Evolutionary conservation across 1,140 invertebrate genomes (phyloP).

Genomic region (Drosophila sechellia): DNA sequence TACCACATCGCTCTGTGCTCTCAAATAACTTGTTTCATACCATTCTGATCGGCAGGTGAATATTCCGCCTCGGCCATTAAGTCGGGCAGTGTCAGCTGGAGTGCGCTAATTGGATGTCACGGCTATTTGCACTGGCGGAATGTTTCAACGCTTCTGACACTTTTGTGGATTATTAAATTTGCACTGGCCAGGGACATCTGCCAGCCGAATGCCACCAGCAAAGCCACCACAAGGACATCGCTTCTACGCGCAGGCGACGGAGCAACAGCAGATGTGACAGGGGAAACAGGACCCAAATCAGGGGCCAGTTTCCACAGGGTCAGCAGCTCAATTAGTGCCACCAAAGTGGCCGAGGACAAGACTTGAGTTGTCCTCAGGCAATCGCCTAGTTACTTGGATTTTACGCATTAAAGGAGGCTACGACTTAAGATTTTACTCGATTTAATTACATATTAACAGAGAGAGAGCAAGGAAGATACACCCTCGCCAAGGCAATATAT

Average conservation of each 20-base stretch:
- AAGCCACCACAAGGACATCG: slow-evolving; percentile 22
- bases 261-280: background rate
- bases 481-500: slow-evolving; percentile 20
- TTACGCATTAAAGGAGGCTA: slow-evolving; percentile 21
- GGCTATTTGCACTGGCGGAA: slow-evolving; percentile 72
- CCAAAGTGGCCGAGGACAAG: slow-evolving; percentile 75
- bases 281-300: slow-evolving; percentile 27
- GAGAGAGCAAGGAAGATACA: background rate
- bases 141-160: slow-evolving; percentile 74
- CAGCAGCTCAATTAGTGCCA: slow-evolving; percentile 74
- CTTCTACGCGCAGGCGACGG: background rate
- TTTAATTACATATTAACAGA: slow-evolving; percentile 23
- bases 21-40: slow-evolving; percentile 23
- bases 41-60: slow-evolving; percentile 74
- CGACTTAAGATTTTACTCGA: slow-evolving; percentile 38
- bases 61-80: slow-evolving; percentile 84
- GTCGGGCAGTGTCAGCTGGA: slow-evolving; percentile 75
- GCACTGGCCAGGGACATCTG: slow-evolving; percentile 49
- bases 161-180: slow-evolving; percentile 82
- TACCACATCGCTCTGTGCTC: slow-evolving; percentile 10
- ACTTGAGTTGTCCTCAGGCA: slow-evolving; percentile 51
- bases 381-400: slow-evolving; percentile 13
- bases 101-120: slow-evolving; percentile 73
- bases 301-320: slow-evolving; percentile 13
- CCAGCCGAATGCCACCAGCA: slow-evolving; percentile 39